Conservation (phyloP, 2,797 vertebrate species). For the Chaenodraco wilsoni region DNA sequence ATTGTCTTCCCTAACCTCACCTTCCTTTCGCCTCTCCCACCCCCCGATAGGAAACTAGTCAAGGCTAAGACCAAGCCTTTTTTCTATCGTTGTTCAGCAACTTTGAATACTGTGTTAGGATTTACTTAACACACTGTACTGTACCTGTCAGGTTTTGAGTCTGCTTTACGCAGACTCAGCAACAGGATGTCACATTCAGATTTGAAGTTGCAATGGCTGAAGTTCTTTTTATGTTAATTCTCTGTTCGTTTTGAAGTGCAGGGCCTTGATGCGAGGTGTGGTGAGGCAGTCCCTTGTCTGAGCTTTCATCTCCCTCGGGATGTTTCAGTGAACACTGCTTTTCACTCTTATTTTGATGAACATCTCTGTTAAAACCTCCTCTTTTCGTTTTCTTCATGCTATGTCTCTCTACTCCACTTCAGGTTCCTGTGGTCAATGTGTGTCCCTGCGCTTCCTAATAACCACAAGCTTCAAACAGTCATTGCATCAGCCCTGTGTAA, state of each 20-base stretch:
- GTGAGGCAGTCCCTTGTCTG: conserved; percentile 37
- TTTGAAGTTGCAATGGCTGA: conserved; percentile 9
- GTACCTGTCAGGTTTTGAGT: conserved; percentile 17
- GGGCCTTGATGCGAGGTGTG: conserved; percentile 26
- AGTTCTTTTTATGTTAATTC: conserved; percentile 7
- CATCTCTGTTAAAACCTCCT: conserved; percentile 35
- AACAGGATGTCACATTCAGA: conserved; percentile 23
- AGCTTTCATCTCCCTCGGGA: conserved; percentile 63
- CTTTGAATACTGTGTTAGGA: conserved; percentile 2
- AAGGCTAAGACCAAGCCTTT: conserved; percentile 60
- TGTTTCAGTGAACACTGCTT: conserved; percentile 57
- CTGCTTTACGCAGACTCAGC: conserved; percentile 1
- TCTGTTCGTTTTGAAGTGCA: conserved; percentile 20
- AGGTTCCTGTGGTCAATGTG: conserved; percentile 11
- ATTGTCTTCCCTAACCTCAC: conserved; percentile 68
- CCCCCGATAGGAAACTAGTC: conserved; percentile 51
- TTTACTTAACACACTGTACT: conserved; percentile 15
- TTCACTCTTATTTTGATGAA: conserved; percentile 19
- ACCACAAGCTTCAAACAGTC: conserved; percentile 38
- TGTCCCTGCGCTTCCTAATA: conserved; percentile 24
- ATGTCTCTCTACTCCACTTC: conserved; percentile 15
- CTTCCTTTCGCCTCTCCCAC: conserved; percentile 8
- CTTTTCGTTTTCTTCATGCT: conserved; percentile 2
- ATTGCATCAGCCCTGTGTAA: conserved; percentile 33
- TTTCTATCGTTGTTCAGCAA: conserved; percentile 52